Percentiles rank a stretch among this genome's conserved stretches.
phyloP scores from a whole-genome alignment of 1,140 invertebrate species.

The Drosophila arizonae region DNA sequence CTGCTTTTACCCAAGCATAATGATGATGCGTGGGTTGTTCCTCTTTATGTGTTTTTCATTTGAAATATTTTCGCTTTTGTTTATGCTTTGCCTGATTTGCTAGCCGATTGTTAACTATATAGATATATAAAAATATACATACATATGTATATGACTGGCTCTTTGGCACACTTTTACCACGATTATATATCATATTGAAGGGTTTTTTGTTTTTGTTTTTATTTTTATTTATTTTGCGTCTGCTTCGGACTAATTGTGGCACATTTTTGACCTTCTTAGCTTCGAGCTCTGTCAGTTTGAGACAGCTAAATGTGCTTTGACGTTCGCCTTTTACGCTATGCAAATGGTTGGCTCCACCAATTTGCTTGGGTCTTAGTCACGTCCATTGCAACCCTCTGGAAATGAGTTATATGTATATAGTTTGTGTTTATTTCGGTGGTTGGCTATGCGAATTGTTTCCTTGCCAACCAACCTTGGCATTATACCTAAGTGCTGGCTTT shows the following conservation, averaged over 20 bases:
- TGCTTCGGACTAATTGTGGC: slow-evolving; percentile 38
- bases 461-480: slow-evolving; percentile 30
- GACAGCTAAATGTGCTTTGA: not conserved
- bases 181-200: not conserved
- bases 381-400: slow-evolving; percentile 7
- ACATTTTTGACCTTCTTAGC: slow-evolving; percentile 38
- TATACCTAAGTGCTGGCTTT: slow-evolving; percentile 6
- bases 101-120: slow-evolving; percentile 13
- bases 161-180: slow-evolving; percentile 40
- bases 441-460: slow-evolving; percentile 37
- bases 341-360: slow-evolving; percentile 14
- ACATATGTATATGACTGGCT: slow-evolving; percentile 14
- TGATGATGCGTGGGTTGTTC: slow-evolving; percentile 3
- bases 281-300: not conserved
- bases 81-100: slow-evolving; percentile 26
- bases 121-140: not conserved
- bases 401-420: not conserved
- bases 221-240: slow-evolving; percentile 15
- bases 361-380: slow-evolving; percentile 5
- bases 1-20: too few species aligned
- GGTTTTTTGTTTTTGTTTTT: not conserved
- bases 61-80: slow-evolving; percentile 37
- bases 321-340: slow-evolving; percentile 3
- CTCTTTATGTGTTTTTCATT: not conserved
- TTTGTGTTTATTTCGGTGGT: slow-evolving; percentile 24